Base-by-base conservation (phyloP, 2,888 invertebrate genomes). In the Eledone cirrhosa region DNA sequence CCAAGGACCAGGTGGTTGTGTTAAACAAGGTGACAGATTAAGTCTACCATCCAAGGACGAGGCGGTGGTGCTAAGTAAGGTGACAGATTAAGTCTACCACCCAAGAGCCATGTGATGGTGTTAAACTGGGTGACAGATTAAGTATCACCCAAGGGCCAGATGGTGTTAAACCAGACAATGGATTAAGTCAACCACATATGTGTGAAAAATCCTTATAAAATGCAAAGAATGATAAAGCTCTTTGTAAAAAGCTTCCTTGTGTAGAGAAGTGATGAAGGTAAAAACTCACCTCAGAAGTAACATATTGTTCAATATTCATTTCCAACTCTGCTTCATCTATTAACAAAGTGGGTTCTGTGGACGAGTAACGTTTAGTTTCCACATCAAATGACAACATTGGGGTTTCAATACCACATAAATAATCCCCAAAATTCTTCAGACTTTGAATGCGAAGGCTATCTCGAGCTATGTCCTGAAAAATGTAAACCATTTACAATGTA, bases 351-450 rank as follows among this genome's bases (percentile, higher is more conserved):
- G 87, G 87, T 0, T 87, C 87, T 59, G 88, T 85, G 77, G 89
- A 87, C 80, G 83, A 86, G 83, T 90, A 90, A 77, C 82, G 80
- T 47, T 86, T 86, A 4, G 82, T 87, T 82, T 86, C 89, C 79
- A 88, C 90, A 83, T 87, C 85, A 81, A 88, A 92, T 84, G 94
- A 94, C 83, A 97, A 91, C 82, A 96, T 95, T 0, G 96, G 95
- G n/a, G 95, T 95, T 87, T 96, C 95, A 84, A 96, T 93, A 27
- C 96, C 96, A 89, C 96, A 96, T 79, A 96, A 93, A 92, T 93
- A 96, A 90, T 94, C 95, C 48, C 95, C 95, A 91, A 96, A 96
- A 92, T 95, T 94, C 77, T 94, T 92, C 82, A 96, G 92, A 88
- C 94, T 94, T 85, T 93, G 92, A 79, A 95, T 93, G 82, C 96